These are phyloP conservation scores for Orthosia incerta DNA, from an alignment of 2,888 invertebrate species.

Conservation along the genomic window DNA sequence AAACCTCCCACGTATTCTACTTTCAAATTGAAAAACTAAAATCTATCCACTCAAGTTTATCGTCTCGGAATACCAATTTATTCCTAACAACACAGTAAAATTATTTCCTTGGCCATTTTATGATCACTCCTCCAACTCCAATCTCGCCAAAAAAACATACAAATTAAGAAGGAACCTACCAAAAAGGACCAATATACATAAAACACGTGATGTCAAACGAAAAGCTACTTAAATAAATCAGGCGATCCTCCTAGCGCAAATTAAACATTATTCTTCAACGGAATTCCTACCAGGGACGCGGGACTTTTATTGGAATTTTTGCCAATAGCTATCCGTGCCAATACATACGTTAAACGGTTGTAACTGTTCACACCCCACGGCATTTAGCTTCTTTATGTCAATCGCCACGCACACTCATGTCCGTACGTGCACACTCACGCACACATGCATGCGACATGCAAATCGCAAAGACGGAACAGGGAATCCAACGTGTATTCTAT, in stretches of 20 bases:
- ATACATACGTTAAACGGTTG: conserved; percentile 87
- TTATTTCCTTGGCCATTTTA: neutral
- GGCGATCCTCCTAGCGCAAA: conserved; percentile 80
- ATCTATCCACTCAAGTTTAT: neutral
- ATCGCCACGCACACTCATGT: conserved; percentile 76
- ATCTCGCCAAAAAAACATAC: conserved; percentile 20
- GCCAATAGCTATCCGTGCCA: conserved; percentile 89
- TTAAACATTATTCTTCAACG: conserved; percentile 89
- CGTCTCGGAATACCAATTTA: neutral
- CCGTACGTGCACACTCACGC: conserved; percentile 62
- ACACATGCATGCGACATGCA: conserved; percentile 80
- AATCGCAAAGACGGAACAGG: conserved; percentile 87
- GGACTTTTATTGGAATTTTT: conserved; percentile 90
- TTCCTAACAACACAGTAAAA: neutral
- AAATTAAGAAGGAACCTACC: conserved; percentile 39
- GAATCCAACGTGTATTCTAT: conserved; percentile 88
- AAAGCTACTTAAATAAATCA: conserved; percentile 80
- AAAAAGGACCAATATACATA: conserved; percentile 48
- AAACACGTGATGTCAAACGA: conserved; percentile 55
- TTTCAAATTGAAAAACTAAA: neutral
- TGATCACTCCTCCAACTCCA: neutral
- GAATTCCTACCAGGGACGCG: conserved; percentile 78
- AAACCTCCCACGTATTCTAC: no score
- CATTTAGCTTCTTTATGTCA: conserved; percentile 88
- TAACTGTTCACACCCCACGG: conserved; percentile 83